A percentile compares a stretch with the other conserved stretches of the same genome.
Evolutionary conservation across 2,797 vertebrate species (phyloP).

Genomic region (Xyrichtys novacula): DNA sequence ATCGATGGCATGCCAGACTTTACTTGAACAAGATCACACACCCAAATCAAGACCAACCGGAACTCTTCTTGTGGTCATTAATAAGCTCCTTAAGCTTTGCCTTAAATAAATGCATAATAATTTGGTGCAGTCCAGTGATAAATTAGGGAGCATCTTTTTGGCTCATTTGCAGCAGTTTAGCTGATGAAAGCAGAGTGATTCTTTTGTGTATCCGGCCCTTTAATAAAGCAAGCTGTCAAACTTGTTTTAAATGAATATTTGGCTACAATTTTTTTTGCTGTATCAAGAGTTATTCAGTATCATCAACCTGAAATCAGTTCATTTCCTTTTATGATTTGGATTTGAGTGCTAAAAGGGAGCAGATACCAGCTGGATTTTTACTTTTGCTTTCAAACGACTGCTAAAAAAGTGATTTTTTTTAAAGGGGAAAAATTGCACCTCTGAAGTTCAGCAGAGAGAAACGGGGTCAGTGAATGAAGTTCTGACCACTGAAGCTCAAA

Average conservation of each 20-base stretch:
- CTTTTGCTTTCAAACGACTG: slow-evolving; percentile 30
- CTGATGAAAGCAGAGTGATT: too few species aligned
- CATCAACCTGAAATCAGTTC: neutral
- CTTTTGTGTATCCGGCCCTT: too few species aligned
- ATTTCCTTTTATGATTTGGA: neutral
- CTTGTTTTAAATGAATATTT: neutral
- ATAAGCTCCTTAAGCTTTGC: too few species aligned
- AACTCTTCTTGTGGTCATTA: too few species aligned
- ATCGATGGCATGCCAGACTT: too few species aligned
- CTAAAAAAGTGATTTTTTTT: slow-evolving; percentile 29
- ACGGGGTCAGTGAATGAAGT: slow-evolving; percentile 70
- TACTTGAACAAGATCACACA: too few species aligned
- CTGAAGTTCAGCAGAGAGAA: slow-evolving; percentile 60
- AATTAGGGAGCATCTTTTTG: too few species aligned
- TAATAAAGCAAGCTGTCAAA: neutral
- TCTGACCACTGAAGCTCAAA: slow-evolving; percentile 80
- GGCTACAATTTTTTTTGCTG: too few species aligned
- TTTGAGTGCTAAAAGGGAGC: neutral
- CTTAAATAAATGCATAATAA: too few species aligned
- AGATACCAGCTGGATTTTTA: neutral
- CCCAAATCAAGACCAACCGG: too few species aligned
- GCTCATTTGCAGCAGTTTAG: too few species aligned
- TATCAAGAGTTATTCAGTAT: neutral
- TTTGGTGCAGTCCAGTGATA: too few species aligned
- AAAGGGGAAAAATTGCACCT: slow-evolving; percentile 26